phyloP scores from a whole-genome alignment of 2,797 vertebrate genomes.

The Chaunax sp. region DNA sequence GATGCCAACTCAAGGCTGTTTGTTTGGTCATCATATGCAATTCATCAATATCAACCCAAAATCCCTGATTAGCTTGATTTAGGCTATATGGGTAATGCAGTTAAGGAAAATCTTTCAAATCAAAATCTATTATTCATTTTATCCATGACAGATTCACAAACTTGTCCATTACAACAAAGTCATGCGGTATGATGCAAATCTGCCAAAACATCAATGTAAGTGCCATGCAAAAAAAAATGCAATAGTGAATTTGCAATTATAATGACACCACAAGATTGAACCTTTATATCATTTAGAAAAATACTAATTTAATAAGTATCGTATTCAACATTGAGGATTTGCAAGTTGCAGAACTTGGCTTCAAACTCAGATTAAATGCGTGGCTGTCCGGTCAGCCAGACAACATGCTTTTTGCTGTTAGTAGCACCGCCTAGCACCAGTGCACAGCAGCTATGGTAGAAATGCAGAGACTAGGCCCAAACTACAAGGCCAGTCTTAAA shows the following conservation, averaged over 20 bases:
- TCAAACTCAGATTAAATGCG: slow-evolving; percentile 55
- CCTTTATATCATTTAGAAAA: not conserved
- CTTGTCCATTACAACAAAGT: slow-evolving; percentile 8
- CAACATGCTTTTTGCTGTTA: slow-evolving; percentile 62
- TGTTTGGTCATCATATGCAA: slow-evolving; percentile 2
- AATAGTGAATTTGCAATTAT: slow-evolving; percentile 42
- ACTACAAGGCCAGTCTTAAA: slow-evolving; percentile 37
- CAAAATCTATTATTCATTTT: not conserved
- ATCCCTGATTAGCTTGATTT: not conserved
- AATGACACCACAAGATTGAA: slow-evolving; percentile 2
- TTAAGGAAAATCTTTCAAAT: not conserved
- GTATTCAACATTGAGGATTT: not conserved
- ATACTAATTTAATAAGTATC: not conserved
- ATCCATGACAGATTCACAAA: slow-evolving; percentile 10
- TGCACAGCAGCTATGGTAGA: slow-evolving; percentile 49
- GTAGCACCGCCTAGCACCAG: slow-evolving; percentile 61
- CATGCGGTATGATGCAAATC: slow-evolving; percentile 39
- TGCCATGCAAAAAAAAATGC: slow-evolving; percentile 49
- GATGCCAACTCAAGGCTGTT: slow-evolving; percentile 4
- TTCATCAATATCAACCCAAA: slow-evolving; percentile 19
- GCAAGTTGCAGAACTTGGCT: slow-evolving; percentile 26
- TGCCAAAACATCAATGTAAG: slow-evolving; percentile 32
- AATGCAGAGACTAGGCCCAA: slow-evolving; percentile 67
- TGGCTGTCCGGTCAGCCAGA: slow-evolving; percentile 47
- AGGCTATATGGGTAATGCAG: not conserved